Conservation (phyloP, 2,113 vertebrate species). For the Osmerus mordax region DNA sequence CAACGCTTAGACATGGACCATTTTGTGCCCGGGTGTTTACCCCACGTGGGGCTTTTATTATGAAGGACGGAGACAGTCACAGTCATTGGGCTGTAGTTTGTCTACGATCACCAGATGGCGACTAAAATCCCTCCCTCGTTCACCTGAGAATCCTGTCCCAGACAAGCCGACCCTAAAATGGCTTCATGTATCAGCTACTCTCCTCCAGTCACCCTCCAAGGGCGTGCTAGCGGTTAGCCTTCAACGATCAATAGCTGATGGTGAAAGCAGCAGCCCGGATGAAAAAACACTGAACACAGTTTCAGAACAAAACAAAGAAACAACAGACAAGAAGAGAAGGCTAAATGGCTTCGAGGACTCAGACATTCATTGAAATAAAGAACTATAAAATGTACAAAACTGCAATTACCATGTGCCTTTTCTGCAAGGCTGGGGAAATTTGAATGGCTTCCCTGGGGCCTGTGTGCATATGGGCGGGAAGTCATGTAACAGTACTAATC, state of each 20-base stretch:
- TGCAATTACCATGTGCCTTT: slow-evolving; percentile 30
- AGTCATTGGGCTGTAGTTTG: slow-evolving; percentile 38
- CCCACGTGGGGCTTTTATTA: slow-evolving; percentile 42
- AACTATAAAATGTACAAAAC: slow-evolving; percentile 18
- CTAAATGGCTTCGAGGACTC: not conserved
- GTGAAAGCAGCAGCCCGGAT: not conserved
- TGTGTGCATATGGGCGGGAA: slow-evolving; percentile 24
- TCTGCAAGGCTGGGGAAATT: slow-evolving; percentile 36
- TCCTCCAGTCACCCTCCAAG: slow-evolving; percentile 28
- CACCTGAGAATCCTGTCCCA: slow-evolving; percentile 42
- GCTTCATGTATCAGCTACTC: slow-evolving; percentile 36
- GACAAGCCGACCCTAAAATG: slow-evolving; percentile 45
- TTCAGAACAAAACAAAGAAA: slow-evolving; percentile 18
- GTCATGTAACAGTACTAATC: slow-evolving; percentile 37
- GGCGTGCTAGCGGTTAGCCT: slow-evolving; percentile 19
- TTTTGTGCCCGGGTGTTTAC: slow-evolving; percentile 52
- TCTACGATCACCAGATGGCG: slow-evolving; percentile 54
- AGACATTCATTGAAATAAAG: slow-evolving; percentile 11
- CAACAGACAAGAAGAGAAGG: slow-evolving; percentile 19
- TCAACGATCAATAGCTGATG: slow-evolving; percentile 42
- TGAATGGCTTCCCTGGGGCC: slow-evolving; percentile 33
- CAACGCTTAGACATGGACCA: slow-evolving; percentile 56
- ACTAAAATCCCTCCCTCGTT: slow-evolving; percentile 44
- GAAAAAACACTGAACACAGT: not conserved
- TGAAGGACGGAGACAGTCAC: slow-evolving; percentile 25